phyloP scores from a whole-genome alignment of 2,888 invertebrate species.

The Apotomis turbidana region DNA sequence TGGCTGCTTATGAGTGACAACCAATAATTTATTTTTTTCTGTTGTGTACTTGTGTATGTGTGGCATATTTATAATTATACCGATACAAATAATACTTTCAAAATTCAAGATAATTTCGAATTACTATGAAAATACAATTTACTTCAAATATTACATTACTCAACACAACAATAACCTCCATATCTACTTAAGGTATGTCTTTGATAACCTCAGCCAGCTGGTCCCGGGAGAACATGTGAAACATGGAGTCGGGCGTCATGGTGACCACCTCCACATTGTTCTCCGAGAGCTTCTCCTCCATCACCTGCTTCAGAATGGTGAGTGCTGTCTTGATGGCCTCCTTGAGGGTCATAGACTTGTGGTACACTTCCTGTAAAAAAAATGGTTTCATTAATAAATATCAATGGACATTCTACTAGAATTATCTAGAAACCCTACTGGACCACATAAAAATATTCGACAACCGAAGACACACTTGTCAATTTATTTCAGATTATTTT shows the following conservation, averaged over 20 bases:
- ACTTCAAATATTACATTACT: constrained; percentile 66
- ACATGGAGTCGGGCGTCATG: constrained; percentile 92
- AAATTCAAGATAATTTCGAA: constrained; percentile 39
- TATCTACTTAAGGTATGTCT: constrained; percentile 84
- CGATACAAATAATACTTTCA: constrained; percentile 44
- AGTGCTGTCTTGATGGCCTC: constrained; percentile 96
- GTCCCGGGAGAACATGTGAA: constrained; percentile 95
- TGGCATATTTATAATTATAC: constrained; percentile 23
- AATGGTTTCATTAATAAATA: neutral
- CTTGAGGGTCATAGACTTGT: constrained; percentile 94
- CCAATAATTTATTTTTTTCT: neutral
- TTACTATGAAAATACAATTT: constrained; percentile 56
- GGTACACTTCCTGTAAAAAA: constrained; percentile 84
- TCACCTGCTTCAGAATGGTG: constrained; percentile 98
- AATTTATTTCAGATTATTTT: too few relatives aligned
- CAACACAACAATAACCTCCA: constrained; percentile 43
- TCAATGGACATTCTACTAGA: too few relatives aligned
- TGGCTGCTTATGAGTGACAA: too few relatives aligned
- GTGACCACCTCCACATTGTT: constrained; percentile 99
- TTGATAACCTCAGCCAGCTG: constrained; percentile 96
- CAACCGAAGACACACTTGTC: too few relatives aligned
- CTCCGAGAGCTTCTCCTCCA: constrained; percentile 99
- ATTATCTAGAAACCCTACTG: too few relatives aligned
- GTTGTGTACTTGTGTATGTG: neutral
- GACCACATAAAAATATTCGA: too few relatives aligned